phyloP scores from a whole-genome alignment of 2,797 vertebrate genomes.

The Microchirus variegatus region DNA sequence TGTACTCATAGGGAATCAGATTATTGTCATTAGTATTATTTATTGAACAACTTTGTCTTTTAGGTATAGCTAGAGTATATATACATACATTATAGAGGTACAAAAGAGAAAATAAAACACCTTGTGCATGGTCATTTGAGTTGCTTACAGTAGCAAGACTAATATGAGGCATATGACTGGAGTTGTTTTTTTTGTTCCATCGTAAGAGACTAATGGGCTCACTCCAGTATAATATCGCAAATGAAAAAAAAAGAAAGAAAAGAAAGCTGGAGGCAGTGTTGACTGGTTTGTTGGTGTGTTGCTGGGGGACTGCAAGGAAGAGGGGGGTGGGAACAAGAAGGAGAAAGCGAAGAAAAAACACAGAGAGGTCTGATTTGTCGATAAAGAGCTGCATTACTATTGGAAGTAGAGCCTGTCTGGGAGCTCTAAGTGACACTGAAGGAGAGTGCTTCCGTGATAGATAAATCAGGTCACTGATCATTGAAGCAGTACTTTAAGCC shows the following conservation, averaged over 20 bases:
- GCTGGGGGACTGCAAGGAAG: conserved; percentile 2
- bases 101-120: too few relatives aligned
- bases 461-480: conserved; percentile 69
- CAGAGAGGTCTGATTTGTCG: conserved; percentile 8
- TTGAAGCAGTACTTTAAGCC: conserved; percentile 44
- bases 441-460: conserved; percentile 36
- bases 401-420: too few relatives aligned
- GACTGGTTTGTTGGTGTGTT: too few relatives aligned
- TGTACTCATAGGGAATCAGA: too few relatives aligned
- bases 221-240: too few relatives aligned
- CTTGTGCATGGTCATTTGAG: not conserved
- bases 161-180: conserved; percentile 35
- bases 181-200: conserved; percentile 25
- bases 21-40: too few relatives aligned
- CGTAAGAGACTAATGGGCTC: not conserved
- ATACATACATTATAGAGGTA: too few relatives aligned
- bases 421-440: conserved; percentile 44
- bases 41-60: too few relatives aligned
- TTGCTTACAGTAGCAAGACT: conserved; percentile 3
- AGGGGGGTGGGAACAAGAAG: conserved; percentile 1
- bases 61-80: too few relatives aligned
- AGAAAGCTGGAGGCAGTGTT: too few relatives aligned
- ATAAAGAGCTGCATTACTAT: conserved; percentile 5
- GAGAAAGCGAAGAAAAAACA: conserved; percentile 3
- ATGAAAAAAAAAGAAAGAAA: too few relatives aligned